These are phyloP conservation scores for Thalassophryne amazonica DNA, from an alignment of 2,797 vertebrate species.

Conservation along the genomic window DNA sequence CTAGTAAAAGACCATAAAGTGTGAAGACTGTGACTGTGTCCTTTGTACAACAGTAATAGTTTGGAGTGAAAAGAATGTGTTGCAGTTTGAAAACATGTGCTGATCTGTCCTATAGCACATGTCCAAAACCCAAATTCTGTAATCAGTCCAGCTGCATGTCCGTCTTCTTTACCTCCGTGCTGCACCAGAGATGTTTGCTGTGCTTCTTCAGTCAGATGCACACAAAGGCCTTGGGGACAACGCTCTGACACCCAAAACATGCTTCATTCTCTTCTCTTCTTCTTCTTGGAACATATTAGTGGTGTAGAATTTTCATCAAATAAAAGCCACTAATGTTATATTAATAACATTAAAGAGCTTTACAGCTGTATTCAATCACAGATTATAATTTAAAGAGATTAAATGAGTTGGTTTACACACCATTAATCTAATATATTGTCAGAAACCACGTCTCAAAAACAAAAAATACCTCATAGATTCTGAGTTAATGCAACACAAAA, in stretches of 20 bases:
- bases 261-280: too few species aligned
- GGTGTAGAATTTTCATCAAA: not conserved
- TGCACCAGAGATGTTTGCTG: constrained; percentile 45
- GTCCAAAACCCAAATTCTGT: constrained; percentile 59
- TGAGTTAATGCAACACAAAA: too few species aligned
- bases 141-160: constrained; percentile 59
- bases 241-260: not conserved
- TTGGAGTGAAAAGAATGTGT: constrained; percentile 18
- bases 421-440: too few species aligned
- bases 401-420: too few species aligned
- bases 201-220: constrained; percentile 51
- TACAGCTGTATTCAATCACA: too few species aligned
- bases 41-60: constrained; percentile 37
- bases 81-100: constrained; percentile 61
- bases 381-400: too few species aligned
- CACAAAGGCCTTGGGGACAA: constrained; percentile 43
- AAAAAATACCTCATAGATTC: too few species aligned
- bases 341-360: too few species aligned
- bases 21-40: too few species aligned
- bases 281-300: not conserved
- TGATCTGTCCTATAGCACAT: constrained; percentile 60
- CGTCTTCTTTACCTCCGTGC: constrained; percentile 32
- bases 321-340: too few species aligned
- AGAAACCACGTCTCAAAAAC: too few species aligned
- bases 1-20: too few species aligned